Evolutionary conservation across 2,888 invertebrate genomes (phyloP), one percentile per base, ranked within the genome.

Genomic region (Alviniconcha strummeri): DNA sequence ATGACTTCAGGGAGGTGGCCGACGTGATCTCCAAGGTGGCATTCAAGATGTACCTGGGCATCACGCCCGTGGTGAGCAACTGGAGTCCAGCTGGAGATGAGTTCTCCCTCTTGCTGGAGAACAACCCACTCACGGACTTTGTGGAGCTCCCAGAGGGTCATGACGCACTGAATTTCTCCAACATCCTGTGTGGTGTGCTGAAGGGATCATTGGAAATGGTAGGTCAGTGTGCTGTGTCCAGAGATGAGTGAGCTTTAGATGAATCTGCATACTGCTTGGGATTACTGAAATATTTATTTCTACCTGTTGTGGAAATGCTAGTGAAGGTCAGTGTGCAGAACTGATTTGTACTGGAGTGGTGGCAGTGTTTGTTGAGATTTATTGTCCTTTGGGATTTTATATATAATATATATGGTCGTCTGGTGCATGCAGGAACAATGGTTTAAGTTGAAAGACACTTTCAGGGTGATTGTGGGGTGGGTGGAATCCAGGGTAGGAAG

Each of bases 181-280:
- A 97, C 89, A 95, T 99, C 85, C 95, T 99, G 80, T 97, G 98
- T 85, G 99, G 99, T 0, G 95, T 94, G 13, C 93, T 95, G 83
- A 95, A 98, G 19, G 99, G 99, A 36, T 98, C 99, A 11, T 95
- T 99, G 90, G 99, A 99, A 95, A 99, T 99, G 98, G 98, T 99
- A 72, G 82, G 89, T 87, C 36, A 36, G 5, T 77, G 6, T 57
- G 57, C 17, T 54, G 8, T 15, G 17, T 56, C 11, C 11, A 15
- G 15, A n/a, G 5, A 36, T 11, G 60, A 64, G n/a, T 1, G 52
- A 19, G 17, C 13, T 78, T 78, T 56, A n/a, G 15, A 52, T 79
- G 60, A 13, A 36, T 5, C 8, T 1, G 6, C 5, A 56, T 15
- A 7, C 1, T n/a, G 9, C 7, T n/a, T n/a, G 7, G 17, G n/a